A percentile compares a stretch with the other conserved stretches of the same genome.
phyloP scores from a whole-genome alignment of 2,113 vertebrate species.

The Syrmaticus mikado region DNA sequence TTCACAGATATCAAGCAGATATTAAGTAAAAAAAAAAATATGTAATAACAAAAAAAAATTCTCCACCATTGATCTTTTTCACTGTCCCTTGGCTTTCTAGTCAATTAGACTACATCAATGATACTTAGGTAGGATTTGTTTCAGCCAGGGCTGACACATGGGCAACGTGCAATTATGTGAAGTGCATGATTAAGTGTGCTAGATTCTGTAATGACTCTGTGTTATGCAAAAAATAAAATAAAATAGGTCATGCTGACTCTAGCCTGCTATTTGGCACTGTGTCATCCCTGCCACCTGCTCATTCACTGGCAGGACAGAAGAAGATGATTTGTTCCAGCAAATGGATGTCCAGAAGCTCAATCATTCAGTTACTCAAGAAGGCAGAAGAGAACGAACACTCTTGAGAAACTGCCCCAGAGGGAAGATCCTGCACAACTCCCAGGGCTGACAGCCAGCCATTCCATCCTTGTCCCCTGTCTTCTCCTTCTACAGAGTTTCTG shows the following conservation, averaged over 20 bases:
- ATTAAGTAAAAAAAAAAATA: not conserved
- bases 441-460: not conserved
- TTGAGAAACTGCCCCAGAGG: not conserved
- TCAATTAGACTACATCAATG: not conserved
- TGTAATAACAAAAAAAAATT: not conserved
- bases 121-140: not conserved
- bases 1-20: not conserved
- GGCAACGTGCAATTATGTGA: not conserved
- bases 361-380: not conserved
- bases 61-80: not conserved
- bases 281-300: constrained; percentile 30
- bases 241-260: constrained; percentile 15
- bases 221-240: not conserved
- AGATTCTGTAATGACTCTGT: not conserved
- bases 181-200: not conserved
- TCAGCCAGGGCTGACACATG: not conserved
- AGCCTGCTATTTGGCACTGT: not conserved
- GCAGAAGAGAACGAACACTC: not conserved
- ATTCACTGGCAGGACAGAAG: not conserved
- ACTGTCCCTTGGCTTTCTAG: not conserved
- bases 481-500: not conserved
- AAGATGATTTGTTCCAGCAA: constrained; percentile 39
- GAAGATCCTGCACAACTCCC: not conserved
- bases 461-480: not conserved
- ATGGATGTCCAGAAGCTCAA: not conserved